Evolutionary conservation across 2,113 vertebrate species (phyloP), one percentile per base, ranked within the genome.

Genomic region (Lagopus leucura): DNA sequence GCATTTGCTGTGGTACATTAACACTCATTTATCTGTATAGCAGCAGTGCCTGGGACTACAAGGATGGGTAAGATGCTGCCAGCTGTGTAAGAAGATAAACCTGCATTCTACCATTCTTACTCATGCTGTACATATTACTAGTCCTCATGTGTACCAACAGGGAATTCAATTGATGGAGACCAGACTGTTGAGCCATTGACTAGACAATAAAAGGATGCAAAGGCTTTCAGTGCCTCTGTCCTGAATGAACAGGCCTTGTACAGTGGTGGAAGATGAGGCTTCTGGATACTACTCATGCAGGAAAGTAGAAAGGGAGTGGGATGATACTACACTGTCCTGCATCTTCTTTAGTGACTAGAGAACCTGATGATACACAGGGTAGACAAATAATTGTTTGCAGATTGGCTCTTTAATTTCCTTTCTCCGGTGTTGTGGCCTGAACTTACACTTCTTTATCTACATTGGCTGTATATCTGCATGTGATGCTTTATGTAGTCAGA

Each of bases 231-330:
- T 48, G 55, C 13, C 13, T 15, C n/a, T 1, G 30, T 45, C 64
- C 45, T 76, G 67, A 82, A 63, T 1, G 5, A 93, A 30, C 20
- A 92, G 27, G 16, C 84, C 78, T 87, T 63, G 18, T 25, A 45
- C n/a, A 30, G 14, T 1, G 0, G 5, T 34, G 45, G 25, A 11
- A 4, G 27, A 10, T n/a, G 5, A 13, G 28, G 8, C 30, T 91
- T 66, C 67, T 50, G 36, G 48, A 34, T 73, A 34, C 8, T 87
- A 13, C 50, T 78, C 42, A 32, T 0, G 0, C 45, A 76, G 66
- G 12, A 45, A 40, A 11, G 13, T 11, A 32, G 61, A 67, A 69
- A 5, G 16, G 15, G 14, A 55, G 5, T 36, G 17, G 57, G 57
- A 86, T 69, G 11, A 17, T 82, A 91, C 89, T 82, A 18, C 6